Evolutionary conservation across 2,888 invertebrate genomes (phyloP).

Genomic region (Torymus aiolomorphi): DNA sequence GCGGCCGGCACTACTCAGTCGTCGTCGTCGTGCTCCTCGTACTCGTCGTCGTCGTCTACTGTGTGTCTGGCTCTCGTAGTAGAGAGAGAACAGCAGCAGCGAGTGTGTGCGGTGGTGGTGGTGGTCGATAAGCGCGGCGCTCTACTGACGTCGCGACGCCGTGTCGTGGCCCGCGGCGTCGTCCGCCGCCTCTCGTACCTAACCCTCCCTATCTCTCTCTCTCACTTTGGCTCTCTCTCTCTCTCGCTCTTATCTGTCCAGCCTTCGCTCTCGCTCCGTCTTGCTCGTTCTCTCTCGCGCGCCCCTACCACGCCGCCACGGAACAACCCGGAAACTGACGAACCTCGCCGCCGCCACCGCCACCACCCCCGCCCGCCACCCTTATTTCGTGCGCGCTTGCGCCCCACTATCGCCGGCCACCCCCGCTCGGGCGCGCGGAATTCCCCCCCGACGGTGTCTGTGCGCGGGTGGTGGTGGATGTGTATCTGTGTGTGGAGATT

Average conservation of each 20-base stretch:
- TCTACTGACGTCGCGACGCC: conserved; percentile 76
- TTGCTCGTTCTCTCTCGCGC: neutral
- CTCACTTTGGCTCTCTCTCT: neutral
- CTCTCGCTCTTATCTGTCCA: conserved; percentile 1
- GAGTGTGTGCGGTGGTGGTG: conserved; percentile 56
- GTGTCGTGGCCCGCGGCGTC: conserved; percentile 76
- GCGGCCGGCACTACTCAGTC: too few relatives aligned
- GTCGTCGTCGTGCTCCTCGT: too few relatives aligned
- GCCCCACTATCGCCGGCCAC: conserved; percentile 9
- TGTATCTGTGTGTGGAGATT: neutral
- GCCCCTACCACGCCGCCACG: conserved; percentile 54
- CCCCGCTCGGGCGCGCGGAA: conserved; percentile 10
- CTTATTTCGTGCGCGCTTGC: conserved; percentile 29
- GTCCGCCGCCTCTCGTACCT: conserved; percentile 62
- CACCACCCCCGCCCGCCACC: conserved; percentile 21
- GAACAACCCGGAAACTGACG: conserved; percentile 75
- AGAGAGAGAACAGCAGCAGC: conserved; percentile 22
- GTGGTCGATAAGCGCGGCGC: conserved; percentile 74
- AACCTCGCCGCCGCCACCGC: conserved; percentile 9
- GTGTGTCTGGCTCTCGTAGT: conserved; percentile 49
- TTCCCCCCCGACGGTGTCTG: conserved; percentile 1
- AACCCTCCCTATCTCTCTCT: conserved; percentile 62
- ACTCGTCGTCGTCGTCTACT: conserved; percentile 58
- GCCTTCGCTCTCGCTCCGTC: neutral
- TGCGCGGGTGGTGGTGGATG: too few relatives aligned